Evolutionary conservation across 2,113 vertebrate species (phyloP).

Genomic region (Anoura caudifer): DNA sequence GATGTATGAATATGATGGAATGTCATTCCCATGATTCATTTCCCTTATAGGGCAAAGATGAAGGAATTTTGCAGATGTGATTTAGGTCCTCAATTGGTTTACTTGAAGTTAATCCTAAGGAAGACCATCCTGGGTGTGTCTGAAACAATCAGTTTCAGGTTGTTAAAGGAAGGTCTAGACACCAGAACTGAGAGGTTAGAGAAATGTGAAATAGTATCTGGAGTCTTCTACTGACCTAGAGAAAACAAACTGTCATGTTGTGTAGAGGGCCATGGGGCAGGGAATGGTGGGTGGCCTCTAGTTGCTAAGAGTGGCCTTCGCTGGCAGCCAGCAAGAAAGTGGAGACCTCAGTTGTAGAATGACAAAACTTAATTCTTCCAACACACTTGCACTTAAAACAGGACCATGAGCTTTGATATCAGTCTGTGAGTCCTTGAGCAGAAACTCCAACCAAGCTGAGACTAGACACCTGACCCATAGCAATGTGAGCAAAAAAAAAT

Average conservation of each 20-base stretch:
- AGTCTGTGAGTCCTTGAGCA: not conserved
- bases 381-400: not conserved
- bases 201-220: not conserved
- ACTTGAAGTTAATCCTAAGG: not conserved
- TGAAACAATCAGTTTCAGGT: not conserved
- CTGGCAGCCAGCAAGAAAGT: not conserved
- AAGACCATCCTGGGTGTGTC: not conserved
- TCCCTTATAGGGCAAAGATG: not conserved
- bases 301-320: not conserved
- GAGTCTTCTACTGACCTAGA: not conserved
- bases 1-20: not conserved
- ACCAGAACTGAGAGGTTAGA: not conserved
- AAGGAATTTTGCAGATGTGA: not conserved
- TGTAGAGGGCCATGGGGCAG: not conserved
- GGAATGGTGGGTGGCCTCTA: fast-evolving
- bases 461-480: fast-evolving
- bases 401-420: not conserved
- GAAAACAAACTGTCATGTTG: not conserved
- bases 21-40: no score
- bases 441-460: not conserved
- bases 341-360: not conserved
- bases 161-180: not conserved
- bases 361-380: not conserved
- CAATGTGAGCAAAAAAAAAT: not conserved
- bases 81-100: not conserved